Evolutionary conservation across 2,797 vertebrate genomes (phyloP).

Genomic region (Pipistrellus kuhlii): DNA sequence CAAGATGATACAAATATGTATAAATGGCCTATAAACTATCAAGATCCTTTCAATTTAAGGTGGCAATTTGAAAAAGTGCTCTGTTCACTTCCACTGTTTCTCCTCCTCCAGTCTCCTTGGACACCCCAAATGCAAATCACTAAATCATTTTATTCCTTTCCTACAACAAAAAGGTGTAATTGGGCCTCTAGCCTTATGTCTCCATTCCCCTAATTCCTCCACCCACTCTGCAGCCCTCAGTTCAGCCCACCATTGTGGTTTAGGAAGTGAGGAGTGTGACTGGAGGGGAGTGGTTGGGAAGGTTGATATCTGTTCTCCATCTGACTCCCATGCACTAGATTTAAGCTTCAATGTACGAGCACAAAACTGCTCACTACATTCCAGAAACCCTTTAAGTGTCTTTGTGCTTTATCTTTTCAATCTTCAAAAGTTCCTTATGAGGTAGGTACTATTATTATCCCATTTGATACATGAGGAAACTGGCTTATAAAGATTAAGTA

Average conservation of each 20-base stretch:
- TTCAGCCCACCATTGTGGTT: neutral
- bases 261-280: neutral
- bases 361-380: neutral
- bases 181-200: neutral
- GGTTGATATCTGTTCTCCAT: neutral
- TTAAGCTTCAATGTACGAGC: neutral
- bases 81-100: neutral
- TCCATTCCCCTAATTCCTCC: neutral
- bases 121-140: neutral
- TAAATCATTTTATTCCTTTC: neutral
- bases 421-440: neutral
- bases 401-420: neutral
- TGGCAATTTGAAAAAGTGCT: neutral
- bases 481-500: neutral
- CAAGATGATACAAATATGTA: neutral
- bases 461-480: slow-evolving; percentile 42
- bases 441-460: neutral
- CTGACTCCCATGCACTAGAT: neutral
- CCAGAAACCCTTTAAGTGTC: neutral
- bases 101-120: neutral
- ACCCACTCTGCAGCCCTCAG: neutral
- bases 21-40: neutral
- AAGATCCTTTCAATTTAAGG: neutral
- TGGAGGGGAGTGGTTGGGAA: neutral
- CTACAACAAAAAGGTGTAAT: neutral